Percentiles rank a stretch among this genome's conserved stretches.
These are phyloP conservation scores for Dendrophyllia cribrosa DNA, from an alignment of 64 coral and sea anemone genomes.

Conservation along the genomic window DNA sequence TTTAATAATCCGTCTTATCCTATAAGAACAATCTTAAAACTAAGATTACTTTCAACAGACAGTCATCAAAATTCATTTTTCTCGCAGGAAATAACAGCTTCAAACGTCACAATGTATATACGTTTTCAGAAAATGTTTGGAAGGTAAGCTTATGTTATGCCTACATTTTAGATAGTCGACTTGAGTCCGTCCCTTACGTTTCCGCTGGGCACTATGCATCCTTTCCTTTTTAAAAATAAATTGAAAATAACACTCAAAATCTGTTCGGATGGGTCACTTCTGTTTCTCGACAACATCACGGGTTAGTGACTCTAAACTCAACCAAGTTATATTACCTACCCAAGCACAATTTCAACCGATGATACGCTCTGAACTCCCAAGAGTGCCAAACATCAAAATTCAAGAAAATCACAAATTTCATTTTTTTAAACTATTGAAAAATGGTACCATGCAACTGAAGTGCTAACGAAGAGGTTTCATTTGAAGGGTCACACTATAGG, in stretches of 20 bases:
- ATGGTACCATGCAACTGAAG: no score
- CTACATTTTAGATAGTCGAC: not conserved
- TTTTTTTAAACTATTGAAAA: no score
- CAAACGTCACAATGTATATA: constrained; percentile 1
- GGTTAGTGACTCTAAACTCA: not conserved
- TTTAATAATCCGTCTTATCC: not conserved
- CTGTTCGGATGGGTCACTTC: not conserved
- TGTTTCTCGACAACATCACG: not conserved
- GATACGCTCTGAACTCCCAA: no score
- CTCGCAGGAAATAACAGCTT: constrained; percentile 11
- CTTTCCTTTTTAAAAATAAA: not conserved
- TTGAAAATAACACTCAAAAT: not conserved
- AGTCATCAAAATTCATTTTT: not conserved
- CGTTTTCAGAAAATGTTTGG: constrained; percentile 11
- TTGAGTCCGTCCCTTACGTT: not conserved
- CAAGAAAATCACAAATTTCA: no score
- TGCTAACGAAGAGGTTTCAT: no score
- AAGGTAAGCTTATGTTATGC: not conserved
- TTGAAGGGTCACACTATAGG: no score
- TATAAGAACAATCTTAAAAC: not conserved
- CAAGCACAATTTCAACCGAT: not conserved
- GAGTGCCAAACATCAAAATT: no score
- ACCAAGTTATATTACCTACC: not conserved
- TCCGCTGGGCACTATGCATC: not conserved
- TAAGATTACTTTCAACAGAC: not conserved